Evolutionary conservation across 2,113 vertebrate species (phyloP).

Genomic region (Puffinus mauretanicus): DNA sequence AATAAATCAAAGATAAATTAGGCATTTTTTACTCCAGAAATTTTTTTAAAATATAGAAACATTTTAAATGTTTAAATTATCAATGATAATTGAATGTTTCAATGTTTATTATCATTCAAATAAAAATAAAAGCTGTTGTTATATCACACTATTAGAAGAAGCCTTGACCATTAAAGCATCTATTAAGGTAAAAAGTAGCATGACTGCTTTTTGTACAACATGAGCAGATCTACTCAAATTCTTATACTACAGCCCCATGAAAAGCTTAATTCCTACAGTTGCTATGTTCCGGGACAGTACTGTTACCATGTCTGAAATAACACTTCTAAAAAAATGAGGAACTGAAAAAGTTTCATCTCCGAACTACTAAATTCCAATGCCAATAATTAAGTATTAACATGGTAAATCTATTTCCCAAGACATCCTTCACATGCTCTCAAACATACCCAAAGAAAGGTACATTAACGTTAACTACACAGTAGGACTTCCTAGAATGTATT

Average conservation of each 20-base stretch:
- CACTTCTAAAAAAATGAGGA: neutral
- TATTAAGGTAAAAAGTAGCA: neutral
- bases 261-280: neutral
- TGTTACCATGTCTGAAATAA: neutral
- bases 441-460: neutral
- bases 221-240: neutral
- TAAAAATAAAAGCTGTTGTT: neutral
- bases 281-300: neutral
- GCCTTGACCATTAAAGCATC: neutral
- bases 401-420: neutral
- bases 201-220: neutral
- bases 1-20: neutral
- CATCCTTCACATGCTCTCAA: neutral
- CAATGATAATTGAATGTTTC: neutral
- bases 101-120: neutral
- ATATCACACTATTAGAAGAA: neutral
- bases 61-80: neutral
- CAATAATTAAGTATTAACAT: neutral
- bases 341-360: neutral
- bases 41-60: neutral
- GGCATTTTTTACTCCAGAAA: neutral
- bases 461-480: neutral
- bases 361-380: neutral
- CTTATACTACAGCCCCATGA: neutral
- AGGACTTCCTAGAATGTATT: neutral